These are phyloP conservation scores for Chaetodon trifascialis DNA, from an alignment of 2,113 vertebrate species.

Conservation along the genomic window DNA sequence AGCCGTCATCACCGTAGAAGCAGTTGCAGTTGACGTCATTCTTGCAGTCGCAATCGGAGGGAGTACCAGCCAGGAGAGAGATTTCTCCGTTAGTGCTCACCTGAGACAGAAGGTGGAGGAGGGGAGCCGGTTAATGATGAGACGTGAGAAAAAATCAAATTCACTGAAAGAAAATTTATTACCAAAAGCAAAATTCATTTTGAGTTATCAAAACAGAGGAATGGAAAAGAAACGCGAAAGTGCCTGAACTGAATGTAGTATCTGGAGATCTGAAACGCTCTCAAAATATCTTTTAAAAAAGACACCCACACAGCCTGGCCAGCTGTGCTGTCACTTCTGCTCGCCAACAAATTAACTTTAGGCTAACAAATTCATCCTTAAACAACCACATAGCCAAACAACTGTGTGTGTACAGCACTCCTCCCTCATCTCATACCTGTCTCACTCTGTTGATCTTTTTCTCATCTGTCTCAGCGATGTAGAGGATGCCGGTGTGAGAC, in stretches of 20 bases:
- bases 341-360: constrained; percentile 18
- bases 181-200: constrained; percentile 38
- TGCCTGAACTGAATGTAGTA: constrained; percentile 17
- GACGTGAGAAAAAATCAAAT: neutral
- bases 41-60: constrained; percentile 99
- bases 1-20: constrained; percentile 97
- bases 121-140: neutral
- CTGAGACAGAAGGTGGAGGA: constrained; percentile 69
- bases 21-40: constrained; percentile 99
- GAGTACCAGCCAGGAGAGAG: constrained; percentile 94
- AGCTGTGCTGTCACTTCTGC: constrained; percentile 44
- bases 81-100: constrained; percentile 98
- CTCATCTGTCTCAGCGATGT: constrained; percentile 98
- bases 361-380: constrained; percentile 14
- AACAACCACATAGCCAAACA: constrained; percentile 13
- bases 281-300: constrained; percentile 17
- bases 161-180: constrained; percentile 17
- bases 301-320: constrained; percentile 29
- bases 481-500: constrained; percentile 96
- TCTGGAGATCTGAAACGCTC: constrained; percentile 47
- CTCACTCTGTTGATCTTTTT: constrained; percentile 97
- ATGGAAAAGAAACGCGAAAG: constrained; percentile 2
- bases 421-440: constrained; percentile 67
- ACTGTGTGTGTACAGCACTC: neutral
- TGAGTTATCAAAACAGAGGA: constrained; percentile 38